Base-by-base conservation (phyloP, 1,140 invertebrate genomes). In the Lethocerus indicus region DNA sequence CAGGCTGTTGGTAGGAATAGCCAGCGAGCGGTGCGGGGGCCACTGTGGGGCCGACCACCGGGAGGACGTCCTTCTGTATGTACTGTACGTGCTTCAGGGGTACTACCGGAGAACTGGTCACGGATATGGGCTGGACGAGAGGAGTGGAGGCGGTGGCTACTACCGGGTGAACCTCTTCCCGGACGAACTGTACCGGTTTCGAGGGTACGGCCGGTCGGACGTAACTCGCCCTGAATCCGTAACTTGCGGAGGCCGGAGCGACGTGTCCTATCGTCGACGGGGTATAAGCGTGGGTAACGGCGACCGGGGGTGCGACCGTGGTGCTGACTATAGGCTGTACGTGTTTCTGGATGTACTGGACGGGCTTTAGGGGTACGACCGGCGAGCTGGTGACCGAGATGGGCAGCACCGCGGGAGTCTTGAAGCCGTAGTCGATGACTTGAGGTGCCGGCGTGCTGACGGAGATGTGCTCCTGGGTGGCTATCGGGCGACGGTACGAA, bases 311-410 rank as follows among this genome's bases (percentile, higher is more conserved):
- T 25, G 14, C 7, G 18, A 20, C 18, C 23, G 49, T 21, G 40
- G 1, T 36, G 49, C 21, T 18, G 28, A 21, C 3, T 25, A 35
- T 39, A 18, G 37, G 37, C 21, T 39, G 37, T 5, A 39, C n/a
- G n/a, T n/a, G n/a, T n/a, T n/a, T n/a, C n/a, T n/a, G n/a, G n/a
- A n/a, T n/a, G n/a, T n/a, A n/a, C 16, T 52, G 53, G 24, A 57
- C 57, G 1, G 58, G 57, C 21, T 60, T 61, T 0, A 58, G 58
- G 1, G 59, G 59, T 4, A 59, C 51, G 7, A 45, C 40, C 6
- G 59, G 57, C 14, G 43, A 50, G 48, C 37, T 51, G 41, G 47
- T 44, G 37, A 35, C 47, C 27, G 46, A 25, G 13, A 46, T 50
- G 5, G 51, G 50, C 13, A n/a, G 13, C 14, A 44, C 12, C 13